These are phyloP conservation scores for Hetaerina americana DNA, from an alignment of 1,140 invertebrate species.

Conservation along the genomic window DNA sequence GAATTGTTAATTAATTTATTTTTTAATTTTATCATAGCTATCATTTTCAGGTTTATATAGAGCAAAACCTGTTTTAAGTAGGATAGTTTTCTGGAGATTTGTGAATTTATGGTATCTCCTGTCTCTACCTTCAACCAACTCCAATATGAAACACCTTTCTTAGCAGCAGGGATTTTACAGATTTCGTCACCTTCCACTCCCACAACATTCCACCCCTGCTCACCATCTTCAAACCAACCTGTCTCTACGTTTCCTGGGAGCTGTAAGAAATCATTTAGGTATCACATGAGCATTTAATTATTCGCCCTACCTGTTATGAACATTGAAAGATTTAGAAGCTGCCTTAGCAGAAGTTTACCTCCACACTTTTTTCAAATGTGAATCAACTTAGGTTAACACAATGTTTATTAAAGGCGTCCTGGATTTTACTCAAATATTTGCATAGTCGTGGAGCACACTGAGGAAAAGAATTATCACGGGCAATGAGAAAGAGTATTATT, in stretches of 20 bases:
- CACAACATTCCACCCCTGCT: constrained; percentile 30
- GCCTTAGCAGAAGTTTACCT: background rate
- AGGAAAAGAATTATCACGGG: background rate
- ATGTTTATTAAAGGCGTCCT: background rate
- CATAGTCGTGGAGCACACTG: background rate
- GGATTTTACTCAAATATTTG: background rate
- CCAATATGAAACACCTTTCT: constrained; percentile 44
- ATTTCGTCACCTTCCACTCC: constrained; percentile 42
- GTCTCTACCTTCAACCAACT: constrained; percentile 45
- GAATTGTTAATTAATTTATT: background rate
- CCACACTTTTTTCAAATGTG: background rate
- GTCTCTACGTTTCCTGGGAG: constrained; percentile 17
- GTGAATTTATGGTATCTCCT: background rate
- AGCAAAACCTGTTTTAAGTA: background rate
- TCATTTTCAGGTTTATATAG: background rate
- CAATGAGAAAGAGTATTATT: background rate
- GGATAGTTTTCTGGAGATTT: background rate
- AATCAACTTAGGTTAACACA: background rate
- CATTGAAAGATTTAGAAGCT: background rate
- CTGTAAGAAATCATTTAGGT: constrained; percentile 11
- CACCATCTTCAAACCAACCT: constrained; percentile 29
- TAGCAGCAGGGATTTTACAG: constrained; percentile 40
- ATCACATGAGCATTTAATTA: background rate
- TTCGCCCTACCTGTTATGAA: background rate
- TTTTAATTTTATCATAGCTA: background rate